Conservation (phyloP, 1,140 invertebrate genomes). For the Apis cerana region DNA sequence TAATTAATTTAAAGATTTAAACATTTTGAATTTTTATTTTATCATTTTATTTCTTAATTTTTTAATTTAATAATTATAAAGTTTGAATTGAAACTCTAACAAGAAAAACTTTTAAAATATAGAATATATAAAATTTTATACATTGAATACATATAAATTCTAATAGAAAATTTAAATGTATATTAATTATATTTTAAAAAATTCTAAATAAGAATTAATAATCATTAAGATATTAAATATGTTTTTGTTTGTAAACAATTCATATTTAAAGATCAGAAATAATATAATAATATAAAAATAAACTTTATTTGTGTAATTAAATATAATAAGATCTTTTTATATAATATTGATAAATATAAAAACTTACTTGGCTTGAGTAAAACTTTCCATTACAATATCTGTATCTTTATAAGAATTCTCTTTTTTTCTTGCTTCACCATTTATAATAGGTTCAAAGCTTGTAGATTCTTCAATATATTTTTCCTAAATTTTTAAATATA, state of each 20-base stretch:
- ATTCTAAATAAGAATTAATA: not conserved
- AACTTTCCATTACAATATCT: constrained; percentile 69
- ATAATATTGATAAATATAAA: constrained; percentile 2
- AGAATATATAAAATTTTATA: too few species aligned
- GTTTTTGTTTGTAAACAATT: not conserved
- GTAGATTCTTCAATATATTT: constrained; percentile 42
- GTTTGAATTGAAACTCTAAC: not conserved
- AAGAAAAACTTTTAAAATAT: too few species aligned
- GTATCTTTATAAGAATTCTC: constrained; percentile 50
- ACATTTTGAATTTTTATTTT: not conserved
- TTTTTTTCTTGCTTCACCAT: constrained; percentile 33
- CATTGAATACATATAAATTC: too few species aligned
- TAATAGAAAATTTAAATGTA: not conserved
- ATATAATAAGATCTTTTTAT: not conserved
- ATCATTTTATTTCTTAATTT: not conserved
- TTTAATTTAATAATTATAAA: not conserved
- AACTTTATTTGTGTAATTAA: not conserved
- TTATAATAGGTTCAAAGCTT: constrained; percentile 46
- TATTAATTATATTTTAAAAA: not conserved
- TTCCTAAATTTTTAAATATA: constrained; percentile 55
- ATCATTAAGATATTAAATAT: not conserved
- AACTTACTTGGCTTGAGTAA: constrained; percentile 72
- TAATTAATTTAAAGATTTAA: not conserved
- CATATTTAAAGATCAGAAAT: not conserved
- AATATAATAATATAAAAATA: not conserved